These are phyloP conservation scores for Ostrea denselamellosa DNA, from an alignment of 1,140 invertebrate genomes.

Conservation along the genomic window DNA sequence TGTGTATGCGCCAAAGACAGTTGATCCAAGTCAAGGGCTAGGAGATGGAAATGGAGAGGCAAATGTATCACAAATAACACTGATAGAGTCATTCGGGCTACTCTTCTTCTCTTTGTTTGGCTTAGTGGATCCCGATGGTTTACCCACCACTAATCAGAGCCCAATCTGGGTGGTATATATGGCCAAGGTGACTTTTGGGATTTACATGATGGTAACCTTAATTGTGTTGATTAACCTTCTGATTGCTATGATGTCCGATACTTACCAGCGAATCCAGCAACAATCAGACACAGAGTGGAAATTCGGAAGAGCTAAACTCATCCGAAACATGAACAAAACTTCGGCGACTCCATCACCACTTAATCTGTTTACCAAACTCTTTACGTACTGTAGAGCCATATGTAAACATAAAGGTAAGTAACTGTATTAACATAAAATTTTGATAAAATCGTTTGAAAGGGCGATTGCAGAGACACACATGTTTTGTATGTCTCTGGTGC, in stretches of 20 bases:
- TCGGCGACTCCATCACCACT: constrained; percentile 97
- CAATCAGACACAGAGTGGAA: constrained; percentile 99
- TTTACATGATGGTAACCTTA: constrained; percentile 98
- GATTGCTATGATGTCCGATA: constrained; percentile 99
- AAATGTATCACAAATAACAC: constrained; percentile 51
- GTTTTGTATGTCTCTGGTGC: background rate
- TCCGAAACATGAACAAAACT: constrained; percentile 98
- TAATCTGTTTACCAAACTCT: constrained; percentile 94
- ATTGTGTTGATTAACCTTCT: constrained; percentile 98
- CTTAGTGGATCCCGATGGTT: constrained; percentile 90
- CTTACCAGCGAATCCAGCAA: constrained; percentile 97
- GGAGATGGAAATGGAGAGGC: constrained; percentile 66
- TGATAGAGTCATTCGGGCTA: constrained; percentile 93
- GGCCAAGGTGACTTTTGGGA: constrained; percentile 89
- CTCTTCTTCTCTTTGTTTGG: constrained; percentile 99
- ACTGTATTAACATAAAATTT: no score
- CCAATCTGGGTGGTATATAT: constrained; percentile 81
- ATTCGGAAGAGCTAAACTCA: constrained; percentile 98
- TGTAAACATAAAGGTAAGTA: constrained; percentile 86
- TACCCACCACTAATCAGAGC: constrained; percentile 81
- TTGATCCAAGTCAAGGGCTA: constrained; percentile 60
- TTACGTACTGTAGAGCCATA: constrained; percentile 84
- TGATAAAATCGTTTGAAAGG: no score
- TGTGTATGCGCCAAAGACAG: constrained; percentile 79
- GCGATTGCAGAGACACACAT: no score